phyloP scores from a whole-genome alignment of 1,140 invertebrate species.

The Lamellibrachia luymesi region DNA sequence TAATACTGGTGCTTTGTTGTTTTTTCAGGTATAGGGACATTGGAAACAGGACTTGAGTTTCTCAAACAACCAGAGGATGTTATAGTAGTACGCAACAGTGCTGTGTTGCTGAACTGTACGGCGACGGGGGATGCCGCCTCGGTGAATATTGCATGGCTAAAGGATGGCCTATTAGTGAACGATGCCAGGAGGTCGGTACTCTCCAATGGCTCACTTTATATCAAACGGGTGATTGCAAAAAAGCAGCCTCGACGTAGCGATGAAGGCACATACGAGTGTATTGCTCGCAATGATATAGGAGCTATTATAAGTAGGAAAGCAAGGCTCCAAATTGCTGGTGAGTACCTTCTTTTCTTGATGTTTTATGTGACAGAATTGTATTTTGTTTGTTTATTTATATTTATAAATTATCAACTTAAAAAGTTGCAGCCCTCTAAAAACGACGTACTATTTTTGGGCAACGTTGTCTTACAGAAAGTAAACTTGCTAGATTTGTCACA shows the following conservation, averaged over 20 bases:
- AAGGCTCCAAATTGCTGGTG: background rate
- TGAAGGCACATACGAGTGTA: conserved; percentile 11
- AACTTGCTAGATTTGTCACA: background rate
- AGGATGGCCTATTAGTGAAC: background rate
- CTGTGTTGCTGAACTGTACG: conserved; percentile 8
- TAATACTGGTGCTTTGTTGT: background rate
- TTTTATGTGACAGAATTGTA: no score
- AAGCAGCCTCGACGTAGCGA: background rate
- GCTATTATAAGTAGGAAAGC: conserved; percentile 3
- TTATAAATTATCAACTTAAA: background rate
- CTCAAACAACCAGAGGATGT: background rate
- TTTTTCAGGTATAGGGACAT: background rate
- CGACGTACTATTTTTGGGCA: background rate
- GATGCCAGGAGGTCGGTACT: background rate
- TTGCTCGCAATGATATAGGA: background rate
- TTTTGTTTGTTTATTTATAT: background rate
- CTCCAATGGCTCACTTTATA: conserved; percentile 12
- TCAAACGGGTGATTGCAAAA: background rate
- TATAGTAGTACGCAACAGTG: conserved; percentile 6
- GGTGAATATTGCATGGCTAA: background rate
- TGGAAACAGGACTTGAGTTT: conserved; percentile 6
- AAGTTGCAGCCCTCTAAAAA: background rate
- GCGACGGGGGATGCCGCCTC: background rate
- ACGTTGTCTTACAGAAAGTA: background rate
- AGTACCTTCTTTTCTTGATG: background rate